Evolutionary conservation across 2,888 invertebrate species (phyloP).

Genomic region (Sicus ferrugineus): DNA sequence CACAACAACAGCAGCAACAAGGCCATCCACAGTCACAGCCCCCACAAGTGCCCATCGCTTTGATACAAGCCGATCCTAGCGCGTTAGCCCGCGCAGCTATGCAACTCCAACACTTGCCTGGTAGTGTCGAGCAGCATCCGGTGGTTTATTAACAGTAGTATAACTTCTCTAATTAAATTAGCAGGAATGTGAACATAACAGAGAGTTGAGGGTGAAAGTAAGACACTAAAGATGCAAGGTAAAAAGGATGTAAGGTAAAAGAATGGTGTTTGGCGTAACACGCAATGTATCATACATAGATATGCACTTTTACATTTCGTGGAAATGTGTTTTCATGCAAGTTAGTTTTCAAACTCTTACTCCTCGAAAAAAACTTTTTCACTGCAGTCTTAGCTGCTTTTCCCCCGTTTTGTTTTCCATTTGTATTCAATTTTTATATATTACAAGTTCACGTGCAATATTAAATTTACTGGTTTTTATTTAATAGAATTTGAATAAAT

Average conservation of each 20-base stretch:
- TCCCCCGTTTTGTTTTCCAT: slow-evolving; percentile 25
- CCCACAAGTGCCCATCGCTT: slow-evolving; percentile 61
- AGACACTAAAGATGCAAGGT: too few relatives aligned
- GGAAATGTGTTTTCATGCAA: background rate
- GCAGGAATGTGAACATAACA: slow-evolving; percentile 16
- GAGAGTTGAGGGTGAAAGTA: background rate
- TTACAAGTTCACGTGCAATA: slow-evolving; percentile 29
- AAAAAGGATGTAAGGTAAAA: slow-evolving; percentile 1
- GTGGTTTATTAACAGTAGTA: slow-evolving; percentile 63
- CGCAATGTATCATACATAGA: slow-evolving; percentile 6
- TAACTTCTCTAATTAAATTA: slow-evolving; percentile 38
- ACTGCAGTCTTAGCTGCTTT: background rate
- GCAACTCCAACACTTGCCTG: slow-evolving; percentile 63
- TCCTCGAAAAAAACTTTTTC: too few relatives aligned
- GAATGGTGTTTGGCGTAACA: background rate
- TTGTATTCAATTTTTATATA: slow-evolving; percentile 27
- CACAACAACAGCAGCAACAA: slow-evolving; percentile 52
- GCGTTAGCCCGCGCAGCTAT: slow-evolving; percentile 62
- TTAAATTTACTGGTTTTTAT: slow-evolving; percentile 26
- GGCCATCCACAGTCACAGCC: slow-evolving; percentile 54
- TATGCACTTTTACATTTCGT: background rate
- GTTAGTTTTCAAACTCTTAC: too few relatives aligned
- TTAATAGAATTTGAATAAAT: background rate
- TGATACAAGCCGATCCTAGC: slow-evolving; percentile 61
- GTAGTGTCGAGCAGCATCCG: slow-evolving; percentile 63